Base-by-base conservation (phyloP, 2,888 invertebrate genomes). In the Meiosimyza platycephala region DNA sequence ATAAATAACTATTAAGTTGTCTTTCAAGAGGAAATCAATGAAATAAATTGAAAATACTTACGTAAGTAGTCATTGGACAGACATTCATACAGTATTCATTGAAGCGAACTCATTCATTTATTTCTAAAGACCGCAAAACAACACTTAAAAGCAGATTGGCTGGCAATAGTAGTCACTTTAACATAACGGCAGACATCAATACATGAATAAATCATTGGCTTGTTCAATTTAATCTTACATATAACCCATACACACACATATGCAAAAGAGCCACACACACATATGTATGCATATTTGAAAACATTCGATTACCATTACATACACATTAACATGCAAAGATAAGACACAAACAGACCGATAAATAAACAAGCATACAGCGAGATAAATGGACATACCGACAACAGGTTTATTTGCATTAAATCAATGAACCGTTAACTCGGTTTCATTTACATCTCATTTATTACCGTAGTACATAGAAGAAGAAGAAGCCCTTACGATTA, bases 371-470 rank as follows among this genome's bases (percentile, higher is more conserved):
- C 22, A 18, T 3, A 12, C 18, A 57, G 13, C 1, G 2, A 1
- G 5, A 18, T 1, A 16, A 28, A 12, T 15, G 18, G 11, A 57
- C 22, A 13, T 9, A 28, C 22, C 5, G 57, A 62, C 55, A 69
- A 62, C 69, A 69, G 69, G 33, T 69, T 52, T 33, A 51, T 62
- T 60, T 62, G 62, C 60, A n/a, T 52, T 13, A 40, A 69, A 51
- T 69, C 60, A 69, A 62, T 69, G 69, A 69, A 62, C 51, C 50
- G 51, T 69, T 60, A 69, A 69, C 40, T 51, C 33, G 48, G 62
- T 62, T 60, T 62, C 60, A 69, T 52, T 69, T 62, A 62, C 60
- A 52, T 62, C 59, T 59, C 50, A 62, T 62, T 60, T 69, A 69
- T 59, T 57, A 51, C 47, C 40, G 40, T 40, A 9, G 40, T 40